Base-by-base conservation (phyloP, 2,888 invertebrate species). In the Cenopis cana region DNA sequence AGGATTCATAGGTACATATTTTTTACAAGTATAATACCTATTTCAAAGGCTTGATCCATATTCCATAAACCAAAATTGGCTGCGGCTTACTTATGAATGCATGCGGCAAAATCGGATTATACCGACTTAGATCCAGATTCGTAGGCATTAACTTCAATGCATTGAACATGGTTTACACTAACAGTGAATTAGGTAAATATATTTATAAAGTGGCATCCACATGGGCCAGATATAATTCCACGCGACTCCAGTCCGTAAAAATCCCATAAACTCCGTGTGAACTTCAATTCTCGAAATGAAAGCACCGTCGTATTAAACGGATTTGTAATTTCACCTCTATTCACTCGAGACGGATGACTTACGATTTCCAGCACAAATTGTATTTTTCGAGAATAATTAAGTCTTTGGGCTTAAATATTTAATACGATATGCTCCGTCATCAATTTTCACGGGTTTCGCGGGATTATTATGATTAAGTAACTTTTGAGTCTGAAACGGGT, bases 191-290 rank as follows among this genome's bases (percentile, higher is more conserved):
- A 52, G 62, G 46, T 54, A 68, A 66, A 69, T 77, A 74, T 79
- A 82, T 50, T 17, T 17, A 79, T 75, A 70, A 75, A 68, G 69
- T 77, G 76, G 74, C 73, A 75, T 75, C 73, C 81, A 80, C 81
- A 79, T 77, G 77, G 77, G 69, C 75, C 69, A 66, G 79, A 68
- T 76, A 76, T 75, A 76, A 76, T 73, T 69, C 71, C 68, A 79
- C 75, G 73, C 78, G 77, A 76, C 75, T 75, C 62, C 62, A 66
- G 69, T 73, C 72, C 64, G 76, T 83, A 82, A 83, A 83, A 79
- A 74, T 65, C 68, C 75, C 79, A 80, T 82, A 78, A 82, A 82
- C 62, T 68, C 29, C 71, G 72, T 73, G 75, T 78, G 75, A 78
- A 78, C 79, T 74, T 73, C 68, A 70, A 72, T 70, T 56, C 69